Conservation (phyloP, 2,797 vertebrate species). For the Monodelphis domestica region DNA sequence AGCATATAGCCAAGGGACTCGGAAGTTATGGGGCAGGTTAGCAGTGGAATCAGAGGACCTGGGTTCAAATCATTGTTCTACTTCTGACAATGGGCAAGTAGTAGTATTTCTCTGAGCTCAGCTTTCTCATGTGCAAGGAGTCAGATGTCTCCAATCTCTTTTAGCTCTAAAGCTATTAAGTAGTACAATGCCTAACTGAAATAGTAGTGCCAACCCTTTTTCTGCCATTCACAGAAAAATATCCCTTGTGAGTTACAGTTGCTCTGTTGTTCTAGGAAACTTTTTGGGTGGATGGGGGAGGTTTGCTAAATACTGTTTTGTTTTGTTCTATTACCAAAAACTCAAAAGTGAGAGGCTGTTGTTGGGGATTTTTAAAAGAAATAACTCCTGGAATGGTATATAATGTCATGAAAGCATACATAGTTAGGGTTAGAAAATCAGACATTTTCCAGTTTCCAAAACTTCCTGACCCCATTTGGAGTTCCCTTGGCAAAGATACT, state of each 20-base stretch:
- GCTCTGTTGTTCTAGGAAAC: background rate
- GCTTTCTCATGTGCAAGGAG: background rate
- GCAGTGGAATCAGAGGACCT: background rate
- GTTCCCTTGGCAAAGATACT: too few relatives aligned
- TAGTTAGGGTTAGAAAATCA: background rate
- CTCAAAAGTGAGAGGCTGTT: background rate
- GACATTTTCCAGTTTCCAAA: too few relatives aligned
- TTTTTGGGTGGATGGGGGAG: too few relatives aligned
- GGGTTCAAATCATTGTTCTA: background rate
- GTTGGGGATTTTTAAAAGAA: background rate
- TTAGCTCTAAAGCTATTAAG: background rate
- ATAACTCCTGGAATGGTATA: background rate
- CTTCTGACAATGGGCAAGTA: background rate
- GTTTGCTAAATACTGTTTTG: background rate
- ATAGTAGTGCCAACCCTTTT: background rate
- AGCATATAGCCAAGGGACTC: background rate
- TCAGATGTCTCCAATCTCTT: background rate
- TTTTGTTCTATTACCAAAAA: background rate
- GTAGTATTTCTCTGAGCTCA: background rate
- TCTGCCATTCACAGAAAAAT: background rate
- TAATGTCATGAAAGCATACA: background rate
- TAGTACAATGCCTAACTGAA: background rate
- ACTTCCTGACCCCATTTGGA: too few relatives aligned
- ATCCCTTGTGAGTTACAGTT: background rate
- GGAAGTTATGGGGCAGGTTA: background rate